Percentiles rank a stretch among this genome's conserved stretches.
phyloP scores from a whole-genome alignment of 1,140 invertebrate genomes.

The Drosophila azteca region DNA sequence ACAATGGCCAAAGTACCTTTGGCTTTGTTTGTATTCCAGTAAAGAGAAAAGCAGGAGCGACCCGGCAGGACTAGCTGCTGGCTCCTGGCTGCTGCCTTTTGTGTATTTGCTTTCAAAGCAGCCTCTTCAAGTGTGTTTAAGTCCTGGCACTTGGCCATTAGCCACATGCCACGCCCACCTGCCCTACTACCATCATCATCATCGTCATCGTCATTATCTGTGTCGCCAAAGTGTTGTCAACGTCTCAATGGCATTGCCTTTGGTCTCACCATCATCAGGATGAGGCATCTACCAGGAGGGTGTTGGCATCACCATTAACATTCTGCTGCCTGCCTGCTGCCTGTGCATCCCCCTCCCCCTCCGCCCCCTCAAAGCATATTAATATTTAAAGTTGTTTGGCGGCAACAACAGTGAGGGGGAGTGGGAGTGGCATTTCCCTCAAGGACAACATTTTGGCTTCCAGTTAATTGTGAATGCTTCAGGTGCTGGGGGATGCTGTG shows the following conservation, averaged over 20 bases:
- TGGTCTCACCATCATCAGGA: constrained; percentile 35
- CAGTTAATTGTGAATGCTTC: constrained; percentile 69
- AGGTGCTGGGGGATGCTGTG: constrained; percentile 15
- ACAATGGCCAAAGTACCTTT: constrained; percentile 47
- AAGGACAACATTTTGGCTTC: constrained; percentile 68
- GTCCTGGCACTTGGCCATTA: constrained; percentile 68
- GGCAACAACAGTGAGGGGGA: constrained; percentile 10
- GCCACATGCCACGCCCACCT: constrained; percentile 18
- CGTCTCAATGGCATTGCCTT: constrained; percentile 53
- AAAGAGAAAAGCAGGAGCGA: too few relatives aligned
- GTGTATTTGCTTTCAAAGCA: constrained; percentile 47
- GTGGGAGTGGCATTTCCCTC: constrained; percentile 19
- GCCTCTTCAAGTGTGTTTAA: constrained; percentile 64
- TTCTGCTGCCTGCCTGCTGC: background rate
- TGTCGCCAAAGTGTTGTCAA: constrained; percentile 56
- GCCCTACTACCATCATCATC: constrained; percentile 22
- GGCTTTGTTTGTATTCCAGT: constrained; percentile 32
- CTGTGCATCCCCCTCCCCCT: constrained; percentile 32
- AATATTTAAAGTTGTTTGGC: constrained; percentile 70
- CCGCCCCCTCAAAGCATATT: constrained; percentile 53
- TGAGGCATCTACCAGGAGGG: constrained; percentile 12
- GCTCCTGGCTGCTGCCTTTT: constrained; percentile 18
- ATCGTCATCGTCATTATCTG: constrained; percentile 20
- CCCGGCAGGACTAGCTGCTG: background rate
- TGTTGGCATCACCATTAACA: constrained; percentile 35